phyloP scores from a whole-genome alignment of 2,888 invertebrate genomes.

The Drosophila kambysellisi region DNA sequence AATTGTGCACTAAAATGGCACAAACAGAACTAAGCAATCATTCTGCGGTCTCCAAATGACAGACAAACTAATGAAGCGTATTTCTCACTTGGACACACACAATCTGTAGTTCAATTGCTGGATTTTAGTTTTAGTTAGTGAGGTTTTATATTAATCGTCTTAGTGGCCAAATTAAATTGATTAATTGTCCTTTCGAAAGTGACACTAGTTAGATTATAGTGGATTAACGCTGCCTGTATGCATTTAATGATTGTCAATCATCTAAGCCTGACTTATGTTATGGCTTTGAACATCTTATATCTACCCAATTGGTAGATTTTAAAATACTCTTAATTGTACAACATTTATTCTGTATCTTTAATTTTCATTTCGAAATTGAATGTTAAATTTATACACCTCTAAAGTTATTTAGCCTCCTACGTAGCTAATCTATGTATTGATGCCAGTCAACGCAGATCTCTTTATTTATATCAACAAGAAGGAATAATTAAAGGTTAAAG shows the following conservation, averaged over 20 bases:
- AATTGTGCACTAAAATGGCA: conserved; percentile 36
- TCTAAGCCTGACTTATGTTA: not conserved
- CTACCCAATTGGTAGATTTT: not conserved
- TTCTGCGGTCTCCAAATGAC: conserved; percentile 5
- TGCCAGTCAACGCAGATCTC: not conserved
- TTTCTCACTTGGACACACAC: conserved; percentile 28
- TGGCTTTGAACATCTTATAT: not conserved
- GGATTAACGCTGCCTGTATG: not conserved
- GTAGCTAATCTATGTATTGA: not conserved
- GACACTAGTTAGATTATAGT: not conserved
- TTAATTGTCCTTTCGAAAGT: not conserved
- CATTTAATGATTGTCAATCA: not conserved
- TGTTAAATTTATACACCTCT: too few species aligned
- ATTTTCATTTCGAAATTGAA: too few species aligned
- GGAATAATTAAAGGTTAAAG: not conserved
- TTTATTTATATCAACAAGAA: not conserved
- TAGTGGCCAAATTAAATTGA: conserved; percentile 9
- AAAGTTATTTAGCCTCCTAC: too few species aligned
- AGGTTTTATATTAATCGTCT: not conserved
- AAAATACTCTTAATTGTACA: not conserved
- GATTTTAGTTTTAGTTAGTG: not conserved
- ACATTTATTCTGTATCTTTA: not conserved
- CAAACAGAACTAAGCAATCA: conserved; percentile 30
- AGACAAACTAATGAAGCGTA: conserved; percentile 44
- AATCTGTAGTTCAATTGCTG: conserved; percentile 4